Evolutionary conservation across 2,797 vertebrate genomes (phyloP), one percentile per base, ranked within the genome.

Genomic region (Peromyscus attwateri): DNA sequence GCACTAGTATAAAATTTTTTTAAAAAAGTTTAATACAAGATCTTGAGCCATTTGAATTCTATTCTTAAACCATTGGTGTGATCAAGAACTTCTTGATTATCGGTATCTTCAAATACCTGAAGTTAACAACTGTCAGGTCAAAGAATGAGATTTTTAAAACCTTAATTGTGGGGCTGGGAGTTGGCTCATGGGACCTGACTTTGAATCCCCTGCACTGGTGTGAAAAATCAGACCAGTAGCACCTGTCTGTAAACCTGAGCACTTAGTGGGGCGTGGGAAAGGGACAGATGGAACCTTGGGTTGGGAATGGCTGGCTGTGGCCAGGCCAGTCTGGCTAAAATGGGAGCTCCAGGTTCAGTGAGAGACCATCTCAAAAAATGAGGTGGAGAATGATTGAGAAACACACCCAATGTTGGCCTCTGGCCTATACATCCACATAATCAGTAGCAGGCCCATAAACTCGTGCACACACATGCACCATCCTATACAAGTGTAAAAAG

Each of bases 11-110:
- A 70, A 79, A 95, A 57, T 76, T 34, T 52, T 83, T 31, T 46
- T 85, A 91, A 90, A 68, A 68, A 31, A 64, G 11, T 37, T 82
- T 40, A 40, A 25, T 83, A 27, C 16, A 70, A 75, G 62, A 93
- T 82, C n/a, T 25, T 87, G 40, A 80, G 31, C 55, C 34, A 29
- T 93, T 92, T 52, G 27, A 82, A 49, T 89, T 93, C 19, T 95
- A 2, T 89, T 83, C 12, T 84, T 40, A 96, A 57, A 49, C 27
- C 16, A 29, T 82, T 14, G 34, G 4, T 57, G 52, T 27, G 1
- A n/a, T 94, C 62, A 93, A 23, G 31, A 87, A 68, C 6, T 43
- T 40, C 6, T 70, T 66, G 60, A 27, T 57, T 40, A 89, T 70
- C n/a, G 25, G 16, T 62, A 68, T 94, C 46, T 55, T 73, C 29